Evolutionary conservation across 2,113 vertebrate species (phyloP).

Genomic region (Brienomyrus longianalis): DNA sequence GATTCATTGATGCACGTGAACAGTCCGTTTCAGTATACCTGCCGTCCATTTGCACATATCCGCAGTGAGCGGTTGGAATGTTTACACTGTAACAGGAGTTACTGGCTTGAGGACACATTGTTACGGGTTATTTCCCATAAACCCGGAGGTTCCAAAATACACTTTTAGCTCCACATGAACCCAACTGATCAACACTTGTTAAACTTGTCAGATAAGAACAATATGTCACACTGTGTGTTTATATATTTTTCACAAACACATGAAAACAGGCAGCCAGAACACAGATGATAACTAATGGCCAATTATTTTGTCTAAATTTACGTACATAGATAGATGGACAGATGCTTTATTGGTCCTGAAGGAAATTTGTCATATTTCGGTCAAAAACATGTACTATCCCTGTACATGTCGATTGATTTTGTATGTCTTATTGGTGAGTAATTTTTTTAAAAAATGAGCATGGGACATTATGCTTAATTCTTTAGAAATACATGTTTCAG

Average conservation of each 20-base stretch:
- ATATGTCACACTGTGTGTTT: not conserved
- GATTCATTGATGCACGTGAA: not conserved
- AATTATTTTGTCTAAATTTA: not conserved
- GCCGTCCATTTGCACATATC: not conserved
- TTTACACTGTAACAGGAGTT: not conserved
- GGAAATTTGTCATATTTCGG: not conserved
- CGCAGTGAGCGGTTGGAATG: not conserved
- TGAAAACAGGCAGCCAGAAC: not conserved
- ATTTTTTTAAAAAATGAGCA: not conserved
- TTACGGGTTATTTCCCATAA: not conserved
- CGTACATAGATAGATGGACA: too few relatives aligned
- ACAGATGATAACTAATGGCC: not conserved
- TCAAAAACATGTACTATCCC: not conserved
- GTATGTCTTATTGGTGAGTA: not conserved
- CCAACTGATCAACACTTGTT: not conserved
- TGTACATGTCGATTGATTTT: not conserved
- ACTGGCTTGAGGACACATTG: not conserved
- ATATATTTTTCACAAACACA: not conserved
- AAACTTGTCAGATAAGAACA: not conserved
- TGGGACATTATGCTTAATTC: not conserved
- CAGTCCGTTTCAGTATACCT: not conserved
- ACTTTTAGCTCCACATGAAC: not conserved
- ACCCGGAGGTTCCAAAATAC: not conserved
- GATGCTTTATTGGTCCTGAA: too few relatives aligned
- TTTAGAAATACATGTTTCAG: not conserved